Evolutionary conservation across 2,797 vertebrate genomes (phyloP), one percentile per base, ranked within the genome.

Genomic region (Ctenosaura bakeri): DNA sequence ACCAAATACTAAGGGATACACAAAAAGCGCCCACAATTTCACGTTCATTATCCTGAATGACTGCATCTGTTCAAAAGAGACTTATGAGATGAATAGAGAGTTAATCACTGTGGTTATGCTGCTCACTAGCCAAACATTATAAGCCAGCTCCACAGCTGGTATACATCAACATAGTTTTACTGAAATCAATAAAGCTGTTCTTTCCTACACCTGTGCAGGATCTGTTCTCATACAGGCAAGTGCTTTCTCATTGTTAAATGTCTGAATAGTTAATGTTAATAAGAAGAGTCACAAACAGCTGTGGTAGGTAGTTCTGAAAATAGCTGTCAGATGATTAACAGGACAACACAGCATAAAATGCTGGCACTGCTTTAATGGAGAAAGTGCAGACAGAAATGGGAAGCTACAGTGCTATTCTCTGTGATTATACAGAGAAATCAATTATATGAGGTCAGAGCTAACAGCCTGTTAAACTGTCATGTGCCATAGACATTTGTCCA

Each of bases 211-310:
- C 82, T 85, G 76, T 73, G 86, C 82, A 88, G 76, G 82, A 91
- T 88, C 64, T 24, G 76, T 42, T 88, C 32, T 80, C 90, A 88
- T 85, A 52, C 32, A 74, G 76, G 87, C 50, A 91, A 85, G 54
- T 78, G 66, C 24, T 64, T 85, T 50, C 85, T 90, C 85, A 87
- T 87, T 90, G 89, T 86, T 82, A 87, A 90, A 87, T 66, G 42
- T 77, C 69, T 90, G 89, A 90, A 90, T 90, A 87, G 89, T 82
- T 82, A 87, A 87, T 90, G 85, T 83, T 90, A 90, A 90, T 90
- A 90, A 90, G 89, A 90, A 87, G 71, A 87, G 85, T 87, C 85
- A 90, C 85, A 90, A 90, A 90, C 85, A 90, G 89, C 89, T 90
- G 89, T 87, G 89, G 79, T 90, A 87, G 89, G 89, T 90, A 90